Base-by-base conservation (phyloP, 1,140 invertebrate genomes). In the Arctopsyche grandis region DNA sequence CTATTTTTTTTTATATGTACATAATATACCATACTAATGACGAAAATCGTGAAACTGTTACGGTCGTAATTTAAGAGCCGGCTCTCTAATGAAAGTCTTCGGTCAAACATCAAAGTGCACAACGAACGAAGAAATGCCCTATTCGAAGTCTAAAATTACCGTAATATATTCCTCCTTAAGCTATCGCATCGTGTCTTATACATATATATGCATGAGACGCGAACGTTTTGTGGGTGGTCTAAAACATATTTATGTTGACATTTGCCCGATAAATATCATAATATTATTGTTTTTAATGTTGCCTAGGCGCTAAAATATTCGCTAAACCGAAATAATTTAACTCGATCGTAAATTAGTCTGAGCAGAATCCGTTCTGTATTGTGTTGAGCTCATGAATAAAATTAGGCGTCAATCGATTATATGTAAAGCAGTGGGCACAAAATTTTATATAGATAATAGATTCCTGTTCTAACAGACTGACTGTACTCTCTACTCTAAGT, bases 161-260 rank as follows among this genome's bases (percentile, higher is more conserved):
- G 63, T 66, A 66, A 66, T 66, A 66, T 66, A 66, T 66, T 66
- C 63, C 63, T 66, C 63, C 63, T 66, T 66, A 66, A 66, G 63
- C 63, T 22, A 66, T 66, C 63, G 63, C 24, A 38, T 38, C 29
- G 63, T 19, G 9, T 66, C 24, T 7, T 60, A 60, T 26, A 29
- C 7, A 38, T 38, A 38, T 38, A 38, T 38, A 38, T n/a, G n/a
- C n/a, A n/a, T n/a, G 12, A 12, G 22, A 21, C 24, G 21, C 21
- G 10, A 22, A 66, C 63, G 63, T 66, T 52, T 66, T 66, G 63
- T 66, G 63, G 63, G 63, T 66, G 63, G 63, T 66, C 63, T 66
- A 66, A 66, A 66, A 66, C 24, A 22, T 66, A 66, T 66, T 66
- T 66, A 66, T 66, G 63, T 66, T 66, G 63, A 66, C 63, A 66